Conservation (phyloP, 2,888 invertebrate genomes). For the Tetranychus truncatus region DNA sequence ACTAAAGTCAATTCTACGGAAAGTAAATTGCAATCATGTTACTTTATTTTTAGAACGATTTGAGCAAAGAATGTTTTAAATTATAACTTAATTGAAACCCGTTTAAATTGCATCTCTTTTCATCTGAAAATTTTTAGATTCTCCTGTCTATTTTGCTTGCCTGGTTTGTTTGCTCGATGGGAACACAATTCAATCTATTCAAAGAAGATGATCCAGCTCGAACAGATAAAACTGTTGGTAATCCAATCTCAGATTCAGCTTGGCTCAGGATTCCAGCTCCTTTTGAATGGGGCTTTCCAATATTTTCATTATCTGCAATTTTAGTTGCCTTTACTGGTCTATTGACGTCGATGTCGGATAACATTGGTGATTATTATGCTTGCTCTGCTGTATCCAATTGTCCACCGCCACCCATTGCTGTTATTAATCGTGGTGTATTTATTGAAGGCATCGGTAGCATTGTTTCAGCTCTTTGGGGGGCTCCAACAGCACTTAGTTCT, state of each 20-base stretch:
- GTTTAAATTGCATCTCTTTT: neutral
- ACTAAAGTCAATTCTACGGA: too few species aligned
- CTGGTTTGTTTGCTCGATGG: conserved; percentile 2
- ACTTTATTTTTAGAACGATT: too few species aligned
- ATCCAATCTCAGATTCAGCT: conserved; percentile 41
- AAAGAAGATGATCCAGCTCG: conserved; percentile 5
- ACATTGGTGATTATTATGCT: conserved; percentile 76
- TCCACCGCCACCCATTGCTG: conserved; percentile 36
- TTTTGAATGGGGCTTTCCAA: conserved; percentile 55
- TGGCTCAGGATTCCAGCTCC: conserved; percentile 68
- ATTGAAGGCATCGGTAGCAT: conserved; percentile 36
- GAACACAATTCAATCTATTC: neutral
- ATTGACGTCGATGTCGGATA: conserved; percentile 57
- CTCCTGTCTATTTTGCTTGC: conserved; percentile 3
- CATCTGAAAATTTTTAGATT: neutral
- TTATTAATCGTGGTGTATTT: conserved; percentile 36
- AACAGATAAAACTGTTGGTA: neutral
- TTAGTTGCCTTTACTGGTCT: conserved; percentile 60
- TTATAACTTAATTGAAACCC: too few species aligned
- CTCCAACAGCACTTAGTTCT: conserved; percentile 37
- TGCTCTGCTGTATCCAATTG: conserved; percentile 43
- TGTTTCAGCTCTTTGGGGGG: conserved; percentile 36
- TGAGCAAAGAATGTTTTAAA: too few species aligned
- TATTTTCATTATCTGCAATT: conserved; percentile 48
- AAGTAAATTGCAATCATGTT: too few species aligned